Percentiles rank a stretch among this genome's conserved stretches.
Evolutionary conservation across 2,888 invertebrate species (phyloP).

Genomic region (Dysmachus trigonus): DNA sequence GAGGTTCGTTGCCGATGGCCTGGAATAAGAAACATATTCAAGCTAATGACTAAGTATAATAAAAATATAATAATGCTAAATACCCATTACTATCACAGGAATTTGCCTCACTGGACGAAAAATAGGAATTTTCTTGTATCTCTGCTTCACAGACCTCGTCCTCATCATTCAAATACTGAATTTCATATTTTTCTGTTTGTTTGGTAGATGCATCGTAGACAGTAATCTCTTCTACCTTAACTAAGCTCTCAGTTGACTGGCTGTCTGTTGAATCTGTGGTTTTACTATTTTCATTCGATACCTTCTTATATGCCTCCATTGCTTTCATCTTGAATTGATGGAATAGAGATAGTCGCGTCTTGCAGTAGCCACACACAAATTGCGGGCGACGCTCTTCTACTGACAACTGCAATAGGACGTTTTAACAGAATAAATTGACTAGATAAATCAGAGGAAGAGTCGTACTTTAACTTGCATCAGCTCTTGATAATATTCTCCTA

Average conservation of each 20-base stretch:
- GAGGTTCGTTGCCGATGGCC: background rate
- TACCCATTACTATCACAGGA: background rate
- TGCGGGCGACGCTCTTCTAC: background rate
- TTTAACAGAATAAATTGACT: background rate
- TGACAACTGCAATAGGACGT: background rate
- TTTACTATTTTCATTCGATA: background rate
- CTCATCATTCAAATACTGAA: conserved; percentile 40
- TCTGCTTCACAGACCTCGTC: background rate
- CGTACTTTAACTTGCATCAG: background rate
- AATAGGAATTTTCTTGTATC: background rate
- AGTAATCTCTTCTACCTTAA: conserved; percentile 38
- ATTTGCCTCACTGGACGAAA: background rate
- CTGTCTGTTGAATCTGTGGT: background rate
- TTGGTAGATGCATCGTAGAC: conserved; percentile 28
- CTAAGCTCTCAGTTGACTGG: background rate
- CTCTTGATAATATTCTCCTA: conserved; percentile 1
- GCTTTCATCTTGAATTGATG: conserved; percentile 45
- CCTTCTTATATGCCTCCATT: conserved; percentile 26
- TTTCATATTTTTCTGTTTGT: conserved; percentile 42
- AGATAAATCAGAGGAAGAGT: background rate
- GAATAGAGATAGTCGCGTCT: conserved; percentile 29
- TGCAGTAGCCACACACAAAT: conserved; percentile 40
- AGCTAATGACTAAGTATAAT: background rate
- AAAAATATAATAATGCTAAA: background rate
- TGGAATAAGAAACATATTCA: background rate